These are phyloP conservation scores for Geopemphigus sp. DNA, from an alignment of 1,140 invertebrate species.

Conservation along the genomic window DNA sequence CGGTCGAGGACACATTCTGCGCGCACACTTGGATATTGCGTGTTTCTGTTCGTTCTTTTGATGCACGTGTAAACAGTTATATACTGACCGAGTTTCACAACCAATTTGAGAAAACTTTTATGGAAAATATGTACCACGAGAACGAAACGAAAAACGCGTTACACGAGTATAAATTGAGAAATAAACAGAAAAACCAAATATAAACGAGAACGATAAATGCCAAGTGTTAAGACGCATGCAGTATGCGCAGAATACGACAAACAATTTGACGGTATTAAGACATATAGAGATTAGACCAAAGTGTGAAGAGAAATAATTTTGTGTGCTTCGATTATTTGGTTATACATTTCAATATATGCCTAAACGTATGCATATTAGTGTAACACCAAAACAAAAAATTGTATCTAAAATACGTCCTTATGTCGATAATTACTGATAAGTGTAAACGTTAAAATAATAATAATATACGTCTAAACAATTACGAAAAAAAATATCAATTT, in stretches of 20 bases:
- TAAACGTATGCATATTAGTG: not conserved
- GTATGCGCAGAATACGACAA: no score
- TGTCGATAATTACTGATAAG: not conserved
- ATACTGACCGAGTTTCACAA: no score
- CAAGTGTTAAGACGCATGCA: not conserved
- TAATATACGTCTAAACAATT: constrained; percentile 34
- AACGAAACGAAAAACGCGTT: not conserved
- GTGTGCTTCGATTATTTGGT: constrained; percentile 31
- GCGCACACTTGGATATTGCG: no score
- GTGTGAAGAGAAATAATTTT: not conserved
- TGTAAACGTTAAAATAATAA: not conserved
- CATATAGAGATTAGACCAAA: not conserved
- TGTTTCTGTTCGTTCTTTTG: no score
- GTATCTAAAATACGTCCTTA: constrained; percentile 29
- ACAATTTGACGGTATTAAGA: no score
- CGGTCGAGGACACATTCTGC: no score
- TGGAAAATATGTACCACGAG: no score
- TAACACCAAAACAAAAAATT: constrained; percentile 9
- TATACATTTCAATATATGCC: not conserved
- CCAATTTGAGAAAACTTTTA: no score
- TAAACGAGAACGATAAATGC: not conserved
- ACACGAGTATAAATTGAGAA: no score
- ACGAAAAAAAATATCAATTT: not conserved
- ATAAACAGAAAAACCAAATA: not conserved
- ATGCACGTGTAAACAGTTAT: no score